Evolutionary conservation across 2,797 vertebrate genomes (phyloP), one percentile per base, ranked within the genome.

Genomic region (Danio aesculapii): DNA sequence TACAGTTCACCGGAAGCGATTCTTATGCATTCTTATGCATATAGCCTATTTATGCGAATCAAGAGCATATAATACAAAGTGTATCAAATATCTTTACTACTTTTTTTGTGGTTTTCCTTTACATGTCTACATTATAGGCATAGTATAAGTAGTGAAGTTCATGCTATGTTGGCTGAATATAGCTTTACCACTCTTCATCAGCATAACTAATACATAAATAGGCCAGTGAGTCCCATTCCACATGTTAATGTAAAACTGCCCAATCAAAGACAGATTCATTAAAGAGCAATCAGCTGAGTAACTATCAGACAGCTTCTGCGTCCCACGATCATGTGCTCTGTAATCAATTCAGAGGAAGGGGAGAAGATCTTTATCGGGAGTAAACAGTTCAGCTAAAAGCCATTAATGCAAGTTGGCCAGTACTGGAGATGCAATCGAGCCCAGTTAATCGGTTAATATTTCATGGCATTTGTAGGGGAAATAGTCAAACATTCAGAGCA

Each of bases 381-480:
- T 17, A 64, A 53, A 30, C 69, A 41, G 57, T 44, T 79, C 17
- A 79, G 67, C 57, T 68, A 76, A 76, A 64, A 77, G 44, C 16
- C 46, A 53, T 62, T 50, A 61, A 69, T 71, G 67, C 39, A 79
- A 61, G 55, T 50, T 59, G 46, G 46, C 13, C 61, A 66, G 52
- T 62, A 30, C 9, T 64, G 41, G 6, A 63, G 59, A 73, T 46
- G 49, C 4, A 46, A 72, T 63, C 68, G 63, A 39, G 41, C 78
- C 55, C 78, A 57, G 52, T 73, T 64, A 73, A 47, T 55, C n/a
- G 0, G 66, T 71, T 82, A 82, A 82, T 77, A 70, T 71, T 72
- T 55, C 57, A 77, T 70, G 39, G 50, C 19, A 70, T 62, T 68
- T 69, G 66, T 71, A 70, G 5, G 41, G 41, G 47, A 77, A 69